Base-by-base conservation (phyloP, 2,888 invertebrate genomes). In the Brachyptera putata region DNA sequence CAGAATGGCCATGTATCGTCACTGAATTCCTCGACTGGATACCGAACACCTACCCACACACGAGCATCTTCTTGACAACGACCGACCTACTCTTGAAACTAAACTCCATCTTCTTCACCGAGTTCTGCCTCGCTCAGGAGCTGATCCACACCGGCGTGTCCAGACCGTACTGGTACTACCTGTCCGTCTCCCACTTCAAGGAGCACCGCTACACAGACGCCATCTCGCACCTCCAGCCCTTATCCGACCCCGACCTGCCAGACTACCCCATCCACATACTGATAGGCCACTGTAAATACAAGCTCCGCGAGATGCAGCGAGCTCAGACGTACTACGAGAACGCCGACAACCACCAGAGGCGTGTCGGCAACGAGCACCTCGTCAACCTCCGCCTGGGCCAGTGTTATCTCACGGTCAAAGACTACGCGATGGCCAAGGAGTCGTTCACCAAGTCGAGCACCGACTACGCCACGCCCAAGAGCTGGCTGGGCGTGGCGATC, bases 401-500 rank as follows among this genome's bases (percentile, higher is more conserved):
- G n/a, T 13, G 14, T 11, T 57, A 57, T 30, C 7, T 41, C 9
- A 18, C 39, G 18, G 21, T 14, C 22, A 9, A 13, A 5, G 41
- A 43, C 11, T 57, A 43, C 24, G 2, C 1, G 7, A 21, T 18
- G 24, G 43, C 57, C 9, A 39, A 41, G 18, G 18, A 13, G 3
- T n/a, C 26, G 14, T 57, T 39, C 11, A 11, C 25, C 14, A 13
- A 25, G 14, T 41, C 26, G 18, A 14, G 21, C 21, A 14, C n/a
- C 1, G 2, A 46, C 25, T 13, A 24, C 5, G 24, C 41, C 2
- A 26, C 57, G 14, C 41, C 57, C 14, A 43, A 16, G 30, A 57
- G 41, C 16, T 57, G 41, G 26, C 43, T 57, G 2, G 22, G 25
- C 21, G 26, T 41, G 39, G 57, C 57, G 5, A 22, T 41, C 13